These are phyloP conservation scores for Phanerotoma sp. DNA, from an alignment of 2,888 invertebrate species.

Conservation along the genomic window DNA sequence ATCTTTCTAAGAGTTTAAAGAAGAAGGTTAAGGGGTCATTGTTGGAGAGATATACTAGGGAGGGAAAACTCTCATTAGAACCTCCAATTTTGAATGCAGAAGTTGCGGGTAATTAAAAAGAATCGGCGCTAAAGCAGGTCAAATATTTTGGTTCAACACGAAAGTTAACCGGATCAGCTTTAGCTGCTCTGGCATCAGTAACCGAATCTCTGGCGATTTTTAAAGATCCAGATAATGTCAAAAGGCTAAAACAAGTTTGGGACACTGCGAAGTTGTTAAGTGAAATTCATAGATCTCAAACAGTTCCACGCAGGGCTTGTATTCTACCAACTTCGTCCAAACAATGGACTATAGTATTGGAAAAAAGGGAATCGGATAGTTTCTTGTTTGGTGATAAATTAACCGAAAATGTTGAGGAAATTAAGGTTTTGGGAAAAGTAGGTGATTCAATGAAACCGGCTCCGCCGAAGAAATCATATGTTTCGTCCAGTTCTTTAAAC, in stretches of 20 bases:
- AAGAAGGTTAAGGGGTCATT: not conserved
- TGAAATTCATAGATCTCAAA: conserved; percentile 2
- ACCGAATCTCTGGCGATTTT: not conserved
- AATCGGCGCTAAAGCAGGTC: not conserved
- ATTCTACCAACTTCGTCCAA: conserved; percentile 10
- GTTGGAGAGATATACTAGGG: no score
- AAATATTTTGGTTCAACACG: conserved; percentile 34
- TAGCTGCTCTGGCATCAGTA: not conserved
- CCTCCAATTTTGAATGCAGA: conserved; percentile 2
- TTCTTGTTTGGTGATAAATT: conserved; percentile 19
- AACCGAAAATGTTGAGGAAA: conserved; percentile 4
- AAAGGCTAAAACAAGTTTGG: conserved; percentile 11
- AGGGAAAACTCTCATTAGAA: not conserved
- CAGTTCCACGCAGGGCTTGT: conserved; percentile 12
- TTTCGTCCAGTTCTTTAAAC: not conserved
- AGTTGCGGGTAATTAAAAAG: not conserved
- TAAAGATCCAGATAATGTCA: conserved; percentile 6
- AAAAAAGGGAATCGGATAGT: conserved; percentile 12
- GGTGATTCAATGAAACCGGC: conserved; percentile 6
- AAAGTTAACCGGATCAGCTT: conserved; percentile 10
- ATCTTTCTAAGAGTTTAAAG: conserved; percentile 4
- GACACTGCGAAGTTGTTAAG: not conserved
- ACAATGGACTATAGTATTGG: not conserved
- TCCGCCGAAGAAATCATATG: conserved; percentile 3
- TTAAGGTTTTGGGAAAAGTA: conserved; percentile 9